A percentile compares a stretch with the other conserved stretches of the same genome.
phyloP scores from a whole-genome alignment of 2,888 invertebrate species.

The Ornithoptera alexandrae region DNA sequence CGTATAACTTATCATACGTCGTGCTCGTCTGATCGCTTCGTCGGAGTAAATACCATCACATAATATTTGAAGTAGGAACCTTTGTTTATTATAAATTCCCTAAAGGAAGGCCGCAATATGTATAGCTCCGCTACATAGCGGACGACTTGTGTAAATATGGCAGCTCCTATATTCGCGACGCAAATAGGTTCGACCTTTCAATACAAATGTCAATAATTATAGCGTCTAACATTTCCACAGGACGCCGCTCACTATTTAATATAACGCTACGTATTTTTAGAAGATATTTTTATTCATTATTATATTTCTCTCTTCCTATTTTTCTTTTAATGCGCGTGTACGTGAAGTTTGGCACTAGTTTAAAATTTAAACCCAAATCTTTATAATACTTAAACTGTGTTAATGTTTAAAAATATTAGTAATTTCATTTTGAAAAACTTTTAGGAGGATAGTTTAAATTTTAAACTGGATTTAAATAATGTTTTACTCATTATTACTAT shows the following conservation, averaged over 20 bases:
- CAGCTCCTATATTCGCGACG: slow-evolving; percentile 7
- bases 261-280: background rate
- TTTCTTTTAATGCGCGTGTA: background rate
- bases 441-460: too few relatives aligned
- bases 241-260: background rate
- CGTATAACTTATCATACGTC: too few relatives aligned
- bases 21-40: too few relatives aligned
- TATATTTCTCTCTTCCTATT: background rate
- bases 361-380: background rate
- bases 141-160: slow-evolving; percentile 4
- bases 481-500: too few relatives aligned
- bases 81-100: too few relatives aligned
- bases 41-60: too few relatives aligned
- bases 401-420: background rate
- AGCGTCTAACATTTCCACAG: slow-evolving; percentile 16
- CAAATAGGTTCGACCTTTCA: slow-evolving; percentile 26
- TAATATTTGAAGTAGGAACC: too few relatives aligned
- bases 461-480: too few relatives aligned
- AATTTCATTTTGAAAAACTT: background rate
- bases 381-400: background rate
- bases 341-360: background rate
- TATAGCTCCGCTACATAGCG: too few relatives aligned
- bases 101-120: too few relatives aligned
- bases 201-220: slow-evolving; percentile 25
- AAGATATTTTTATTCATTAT: background rate